A percentile compares a stretch with the other conserved stretches of the same genome.
These are phyloP conservation scores for Euzophera pinguis DNA, from an alignment of 2,888 invertebrate species.

Conservation along the genomic window DNA sequence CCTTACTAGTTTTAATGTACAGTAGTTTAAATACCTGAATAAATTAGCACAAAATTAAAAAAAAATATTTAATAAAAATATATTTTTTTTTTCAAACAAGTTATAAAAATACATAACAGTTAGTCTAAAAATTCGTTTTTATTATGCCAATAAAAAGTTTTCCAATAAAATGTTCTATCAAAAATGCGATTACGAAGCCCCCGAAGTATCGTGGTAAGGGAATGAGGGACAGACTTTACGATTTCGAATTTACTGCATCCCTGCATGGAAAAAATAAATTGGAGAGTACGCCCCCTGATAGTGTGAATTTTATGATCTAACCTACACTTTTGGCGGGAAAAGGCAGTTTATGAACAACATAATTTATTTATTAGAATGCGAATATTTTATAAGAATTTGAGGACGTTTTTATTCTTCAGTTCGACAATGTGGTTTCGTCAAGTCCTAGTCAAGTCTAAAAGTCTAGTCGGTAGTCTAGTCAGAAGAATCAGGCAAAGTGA, in stretches of 20 bases:
- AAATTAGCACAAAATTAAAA: too few species aligned
- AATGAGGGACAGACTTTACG: constrained; percentile 68
- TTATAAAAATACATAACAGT: neutral
- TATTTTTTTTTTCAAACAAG: neutral
- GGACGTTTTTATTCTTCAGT: too few species aligned
- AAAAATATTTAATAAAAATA: neutral
- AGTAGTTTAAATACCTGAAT: too few species aligned
- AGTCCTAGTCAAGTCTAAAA: too few species aligned
- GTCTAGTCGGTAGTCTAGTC: too few species aligned
- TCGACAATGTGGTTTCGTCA: too few species aligned
- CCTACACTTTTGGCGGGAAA: constrained; percentile 12
- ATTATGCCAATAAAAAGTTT: constrained; percentile 16
- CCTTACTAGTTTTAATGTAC: too few species aligned
- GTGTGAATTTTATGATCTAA: constrained; percentile 50
- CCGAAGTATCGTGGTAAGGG: constrained; percentile 45
- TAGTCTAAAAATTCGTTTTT: constrained; percentile 14
- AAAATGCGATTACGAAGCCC: constrained; percentile 20
- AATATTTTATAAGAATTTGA: too few species aligned
- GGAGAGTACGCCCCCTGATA: constrained; percentile 64
- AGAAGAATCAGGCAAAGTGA: too few species aligned
- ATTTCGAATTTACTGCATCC: constrained; percentile 68
- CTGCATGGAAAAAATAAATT: constrained; percentile 78
- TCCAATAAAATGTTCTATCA: constrained; percentile 14
- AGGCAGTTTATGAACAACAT: too few species aligned
- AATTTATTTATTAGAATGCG: too few species aligned